Evolutionary conservation across 2,888 invertebrate genomes (phyloP).

Genomic region (Bimastos eiseni): DNA sequence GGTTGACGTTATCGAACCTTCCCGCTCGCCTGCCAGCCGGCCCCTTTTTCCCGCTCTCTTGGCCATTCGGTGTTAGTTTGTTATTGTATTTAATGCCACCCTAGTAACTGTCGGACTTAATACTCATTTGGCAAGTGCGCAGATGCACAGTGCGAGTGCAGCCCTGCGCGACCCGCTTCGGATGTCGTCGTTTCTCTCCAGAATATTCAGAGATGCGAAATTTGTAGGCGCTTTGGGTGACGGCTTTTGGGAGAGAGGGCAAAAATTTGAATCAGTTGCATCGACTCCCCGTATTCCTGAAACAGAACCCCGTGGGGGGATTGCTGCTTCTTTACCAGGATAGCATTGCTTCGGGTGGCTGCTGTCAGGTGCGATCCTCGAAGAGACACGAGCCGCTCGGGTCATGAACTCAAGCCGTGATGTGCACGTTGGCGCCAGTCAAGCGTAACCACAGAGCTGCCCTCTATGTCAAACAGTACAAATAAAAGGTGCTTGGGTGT

Average conservation of each 20-base stretch:
- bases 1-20: background rate
- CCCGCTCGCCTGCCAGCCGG: background rate
- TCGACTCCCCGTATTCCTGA: too few relatives aligned
- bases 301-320: background rate
- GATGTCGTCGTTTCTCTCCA: background rate
- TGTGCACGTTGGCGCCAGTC: background rate
- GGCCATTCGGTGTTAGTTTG: conserved; percentile 13
- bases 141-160: background rate
- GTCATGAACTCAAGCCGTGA: background rate
- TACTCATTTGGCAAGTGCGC: conserved; percentile 13
- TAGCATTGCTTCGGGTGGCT: background rate
- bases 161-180: background rate
- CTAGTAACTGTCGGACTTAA: conserved; percentile 13
- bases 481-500: conserved; percentile 13
- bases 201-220: conserved; percentile 5
- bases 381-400: background rate
- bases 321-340: conserved; percentile 13
- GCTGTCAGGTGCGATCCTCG: background rate
- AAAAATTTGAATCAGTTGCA: background rate
- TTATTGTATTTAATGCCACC: conserved; percentile 1
- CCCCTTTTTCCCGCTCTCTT: background rate
- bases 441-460: background rate
- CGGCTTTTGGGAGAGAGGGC: background rate
- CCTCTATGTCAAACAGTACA: conserved; percentile 13
- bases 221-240: background rate